Evolutionary conservation across 2,797 vertebrate species (phyloP).

Genomic region (Streptopelia turtur): DNA sequence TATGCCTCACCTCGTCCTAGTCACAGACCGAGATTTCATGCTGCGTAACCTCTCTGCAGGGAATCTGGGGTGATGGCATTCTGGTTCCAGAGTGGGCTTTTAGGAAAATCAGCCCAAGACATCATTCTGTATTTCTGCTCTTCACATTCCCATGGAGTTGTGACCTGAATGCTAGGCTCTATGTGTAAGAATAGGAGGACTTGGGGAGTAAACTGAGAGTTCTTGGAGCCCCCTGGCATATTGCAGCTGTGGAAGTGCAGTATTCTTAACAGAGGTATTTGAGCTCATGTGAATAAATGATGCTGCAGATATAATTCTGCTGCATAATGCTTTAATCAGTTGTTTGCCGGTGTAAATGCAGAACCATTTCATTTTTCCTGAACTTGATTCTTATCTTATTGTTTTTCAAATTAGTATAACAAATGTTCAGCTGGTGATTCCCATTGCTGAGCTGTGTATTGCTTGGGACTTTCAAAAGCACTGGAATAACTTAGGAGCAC

Average conservation of each 20-base stretch:
- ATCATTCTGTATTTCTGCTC: neutral
- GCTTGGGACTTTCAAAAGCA: neutral
- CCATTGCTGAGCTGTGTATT: neutral
- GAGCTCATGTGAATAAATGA: neutral
- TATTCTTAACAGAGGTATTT: neutral
- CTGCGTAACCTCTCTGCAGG: neutral
- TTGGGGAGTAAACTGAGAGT: neutral
- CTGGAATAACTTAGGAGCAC: neutral
- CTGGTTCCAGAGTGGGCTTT: fast-evolving
- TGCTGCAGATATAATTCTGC: neutral
- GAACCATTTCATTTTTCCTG: neutral
- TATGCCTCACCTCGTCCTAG: neutral
- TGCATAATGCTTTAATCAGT: neutral
- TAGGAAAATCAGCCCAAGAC: neutral
- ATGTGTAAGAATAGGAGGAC: neutral
- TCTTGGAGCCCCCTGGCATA: neutral
- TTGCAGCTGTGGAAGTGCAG: neutral
- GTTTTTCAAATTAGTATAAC: neutral
- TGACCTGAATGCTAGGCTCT: neutral
- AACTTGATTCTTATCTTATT: neutral
- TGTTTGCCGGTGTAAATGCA: neutral
- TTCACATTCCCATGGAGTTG: neutral
- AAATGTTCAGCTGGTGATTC: neutral
- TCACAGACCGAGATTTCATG: neutral
- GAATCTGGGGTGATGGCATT: neutral